Base-by-base conservation (phyloP, 2,888 invertebrate genomes). In the Platycheirus rosarum region DNA sequence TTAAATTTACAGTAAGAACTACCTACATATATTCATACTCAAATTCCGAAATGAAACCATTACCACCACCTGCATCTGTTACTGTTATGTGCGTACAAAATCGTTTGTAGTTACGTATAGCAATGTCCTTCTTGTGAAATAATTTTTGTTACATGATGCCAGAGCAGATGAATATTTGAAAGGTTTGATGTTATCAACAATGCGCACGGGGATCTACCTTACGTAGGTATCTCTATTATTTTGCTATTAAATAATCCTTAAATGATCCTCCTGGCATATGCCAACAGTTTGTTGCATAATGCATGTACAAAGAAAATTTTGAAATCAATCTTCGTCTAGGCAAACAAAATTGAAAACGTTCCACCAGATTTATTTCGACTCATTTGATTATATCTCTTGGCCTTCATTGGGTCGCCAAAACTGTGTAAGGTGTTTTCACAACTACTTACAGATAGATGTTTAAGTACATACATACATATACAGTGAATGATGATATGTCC, bases 191-290 rank as follows among this genome's bases (percentile, higher is more conserved):
- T 46, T 44, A 69, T 57, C 55, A 48, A 11, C n/a, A 48, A 48
- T 55, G 2, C 13, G 40, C 51, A 42, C 65, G 40, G 2, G 42
- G 18, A 42, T n/a, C n/a, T n/a, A n/a, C n/a, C n/a, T n/a, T n/a
- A n/a, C n/a, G 14, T 14, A 51, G 20, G 13, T 40, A 26, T n/a
- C n/a, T 5, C 5, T 13, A 44, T 46, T 32, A 46, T 44, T 68
- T 40, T 20, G 3, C 2, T 13, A 69, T 69, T 55, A 55, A 69
- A 57, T 57, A 69, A 69, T 69, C 55, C 35, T 69, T 69, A 57
- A 46, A 18, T 53, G 60, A 35, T 55, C 62, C 53, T 78, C 49
- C 42, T 73, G 73, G 62, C 78, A 78, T 73, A 78, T 73, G 78
- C 60, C 66, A 78, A 46, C 16, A 32, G 32, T 16, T 65, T 26